These are phyloP conservation scores for Isurus oxyrinchus DNA, from an alignment of 2,113 vertebrate species.

Conservation along the genomic window DNA sequence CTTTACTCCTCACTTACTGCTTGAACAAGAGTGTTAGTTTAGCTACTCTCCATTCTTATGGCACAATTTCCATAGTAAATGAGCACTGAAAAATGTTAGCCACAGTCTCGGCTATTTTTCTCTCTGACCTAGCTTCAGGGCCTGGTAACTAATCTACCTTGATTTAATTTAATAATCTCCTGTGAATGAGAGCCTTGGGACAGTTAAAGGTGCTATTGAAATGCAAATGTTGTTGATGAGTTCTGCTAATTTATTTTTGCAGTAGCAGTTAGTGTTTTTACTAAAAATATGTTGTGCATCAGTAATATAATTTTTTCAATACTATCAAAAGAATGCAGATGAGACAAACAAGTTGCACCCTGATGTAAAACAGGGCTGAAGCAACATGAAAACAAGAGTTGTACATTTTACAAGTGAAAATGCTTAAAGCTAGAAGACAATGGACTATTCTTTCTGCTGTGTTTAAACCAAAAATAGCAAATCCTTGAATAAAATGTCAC, in stretches of 20 bases:
- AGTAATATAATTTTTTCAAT: not conserved
- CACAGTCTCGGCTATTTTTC: not conserved
- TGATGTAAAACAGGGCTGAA: not conserved
- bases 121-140: not conserved
- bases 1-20: not conserved
- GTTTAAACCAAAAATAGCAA: not conserved
- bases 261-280: not conserved
- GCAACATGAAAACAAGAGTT: not conserved
- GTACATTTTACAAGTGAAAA: not conserved
- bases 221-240: not conserved
- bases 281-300: not conserved
- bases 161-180: not conserved
- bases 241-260: not conserved
- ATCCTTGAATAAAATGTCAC: not conserved
- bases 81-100: too few relatives aligned
- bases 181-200: too few relatives aligned
- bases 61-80: too few relatives aligned
- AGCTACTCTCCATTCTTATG: too few relatives aligned
- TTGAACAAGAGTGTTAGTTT: not conserved
- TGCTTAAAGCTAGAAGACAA: not conserved
- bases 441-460: not conserved
- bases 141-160: not conserved
- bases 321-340: not conserved
- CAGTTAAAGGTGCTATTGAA: not conserved
- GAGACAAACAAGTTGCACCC: not conserved